These are phyloP conservation scores for Apomyelois bistriatella DNA, from an alignment of 2,888 invertebrate species.

Conservation along the genomic window DNA sequence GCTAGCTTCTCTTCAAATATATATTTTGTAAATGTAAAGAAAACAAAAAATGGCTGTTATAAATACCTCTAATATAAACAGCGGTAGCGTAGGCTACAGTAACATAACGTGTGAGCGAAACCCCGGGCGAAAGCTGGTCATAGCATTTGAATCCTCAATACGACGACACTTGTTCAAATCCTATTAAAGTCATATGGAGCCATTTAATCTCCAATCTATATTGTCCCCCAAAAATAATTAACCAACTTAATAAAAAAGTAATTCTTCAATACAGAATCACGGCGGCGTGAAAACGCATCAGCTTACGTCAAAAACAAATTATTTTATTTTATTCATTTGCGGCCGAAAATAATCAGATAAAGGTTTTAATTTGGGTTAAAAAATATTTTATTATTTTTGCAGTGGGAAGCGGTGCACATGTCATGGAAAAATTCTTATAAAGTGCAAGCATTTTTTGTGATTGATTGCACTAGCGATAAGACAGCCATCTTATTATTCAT, in stretches of 20 bases:
- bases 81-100: too few relatives aligned
- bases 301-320: slow-evolving; percentile 58
- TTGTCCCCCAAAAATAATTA: slow-evolving; percentile 20
- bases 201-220: slow-evolving; percentile 1
- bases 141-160: too few relatives aligned
- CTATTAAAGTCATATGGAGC: not conserved
- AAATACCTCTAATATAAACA: too few relatives aligned
- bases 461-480: too few relatives aligned
- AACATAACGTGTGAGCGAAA: too few relatives aligned
- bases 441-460: not conserved
- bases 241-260: slow-evolving; percentile 15
- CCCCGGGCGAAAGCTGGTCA: too few relatives aligned
- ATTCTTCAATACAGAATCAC: slow-evolving; percentile 43
- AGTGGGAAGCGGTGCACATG: slow-evolving; percentile 29
- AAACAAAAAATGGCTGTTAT: too few relatives aligned
- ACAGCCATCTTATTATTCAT: too few relatives aligned
- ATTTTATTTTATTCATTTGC: slow-evolving; percentile 42
- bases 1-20: too few relatives aligned
- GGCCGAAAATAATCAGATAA: slow-evolving; percentile 75
- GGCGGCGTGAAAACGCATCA: slow-evolving; percentile 63
- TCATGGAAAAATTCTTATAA: not conserved
- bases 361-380: slow-evolving; percentile 62
- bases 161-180: not conserved
- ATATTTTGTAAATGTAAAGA: too few relatives aligned
- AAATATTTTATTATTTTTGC: slow-evolving; percentile 37